Conservation (phyloP, 53 echinoderm and acorn worm species). For the Luidia sarsii region DNA sequence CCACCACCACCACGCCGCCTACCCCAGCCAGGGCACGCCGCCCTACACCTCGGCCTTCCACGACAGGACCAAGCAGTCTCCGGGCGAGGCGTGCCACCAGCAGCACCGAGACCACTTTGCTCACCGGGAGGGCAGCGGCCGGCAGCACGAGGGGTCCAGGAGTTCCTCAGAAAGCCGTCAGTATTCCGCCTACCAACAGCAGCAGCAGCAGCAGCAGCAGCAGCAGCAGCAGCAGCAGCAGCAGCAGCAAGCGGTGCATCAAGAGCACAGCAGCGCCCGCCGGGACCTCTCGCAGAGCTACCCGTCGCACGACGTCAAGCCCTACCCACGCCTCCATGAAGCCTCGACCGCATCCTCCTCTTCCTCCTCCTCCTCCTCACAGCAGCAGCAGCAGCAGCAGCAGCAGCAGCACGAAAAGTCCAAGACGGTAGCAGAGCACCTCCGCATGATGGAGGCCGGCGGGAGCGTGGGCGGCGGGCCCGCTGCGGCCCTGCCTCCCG, state of each 20-base stretch:
- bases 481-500: no score
- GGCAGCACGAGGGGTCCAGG: constrained; percentile 7
- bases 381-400: constrained; percentile 22
- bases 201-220: constrained; percentile 25
- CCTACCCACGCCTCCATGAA: constrained; percentile 44
- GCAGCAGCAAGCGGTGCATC: constrained; percentile 28
- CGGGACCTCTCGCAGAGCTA: constrained; percentile 57
- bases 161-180: constrained; percentile 23
- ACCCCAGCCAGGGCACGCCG: constrained; percentile 45
- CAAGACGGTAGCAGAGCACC: constrained; percentile 37
- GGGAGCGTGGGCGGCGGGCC: constrained; percentile 10
- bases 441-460: constrained; percentile 33
- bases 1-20: no score
- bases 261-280: constrained; percentile 41
- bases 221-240: constrained; percentile 36
- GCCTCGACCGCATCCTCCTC: not conserved
- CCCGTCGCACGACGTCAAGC: constrained; percentile 36
- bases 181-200: constrained; percentile 22
- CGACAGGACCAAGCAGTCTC: constrained; percentile 21
- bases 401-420: constrained; percentile 41
- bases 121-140: constrained; percentile 17
- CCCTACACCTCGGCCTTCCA: constrained; percentile 41
- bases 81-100: constrained; percentile 10
- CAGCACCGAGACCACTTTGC: constrained; percentile 40
- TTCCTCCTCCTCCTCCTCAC: not conserved